Evolutionary conservation across 2,888 invertebrate species (phyloP), one percentile per base, ranked within the genome.

Genomic region (Lepidocyrtinus sp.): DNA sequence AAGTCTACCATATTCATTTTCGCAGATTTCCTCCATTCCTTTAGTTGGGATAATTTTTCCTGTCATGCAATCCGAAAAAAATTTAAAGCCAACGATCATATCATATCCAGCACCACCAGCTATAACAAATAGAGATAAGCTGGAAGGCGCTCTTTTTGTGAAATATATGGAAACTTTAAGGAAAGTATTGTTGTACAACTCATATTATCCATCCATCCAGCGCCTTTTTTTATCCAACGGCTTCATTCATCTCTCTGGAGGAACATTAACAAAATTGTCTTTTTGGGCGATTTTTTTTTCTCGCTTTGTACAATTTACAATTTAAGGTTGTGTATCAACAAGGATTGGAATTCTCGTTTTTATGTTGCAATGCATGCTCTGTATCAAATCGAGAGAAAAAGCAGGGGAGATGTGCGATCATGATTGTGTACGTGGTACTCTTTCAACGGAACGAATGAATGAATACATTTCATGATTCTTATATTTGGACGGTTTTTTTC

Each of bases 261-360:
- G 78, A 76, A 85, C 85, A 85, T 85, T 85, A 83, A 85, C 84
- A 79, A 85, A 85, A 85, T 85, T 85, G 85, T 84, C 82, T 85
- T 85, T 85, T 84, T 85, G 74, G 83, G 82, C 81, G 74, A 80
- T 77, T 81, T 81, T 70, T 81, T 80, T 80, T 68, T 78, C 73
- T 79, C 73, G 73, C 68, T 79, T 62, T 9, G n/a, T 46, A 15
- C 19, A 72, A 22, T 5, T 21, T 46, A 15, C 19, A 72, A 22
- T 5, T 19, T 17, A 46, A 21, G 2, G 7, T 15, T 55, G 5
- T 74, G 27, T 25, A 36, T 21, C 67, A 62, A 65, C 74, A 61
- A 63, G 61, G 46, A 26, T 55, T 67, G n/a, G 46, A 27, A 36
- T 75, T 19, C 50, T 55, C 27, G 63, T 62, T 22, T 50, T 26